A percentile compares a stretch with the other conserved stretches of the same genome.
phyloP scores from a whole-genome alignment of 1,140 invertebrate genomes.

The Diuraphis noxia region DNA sequence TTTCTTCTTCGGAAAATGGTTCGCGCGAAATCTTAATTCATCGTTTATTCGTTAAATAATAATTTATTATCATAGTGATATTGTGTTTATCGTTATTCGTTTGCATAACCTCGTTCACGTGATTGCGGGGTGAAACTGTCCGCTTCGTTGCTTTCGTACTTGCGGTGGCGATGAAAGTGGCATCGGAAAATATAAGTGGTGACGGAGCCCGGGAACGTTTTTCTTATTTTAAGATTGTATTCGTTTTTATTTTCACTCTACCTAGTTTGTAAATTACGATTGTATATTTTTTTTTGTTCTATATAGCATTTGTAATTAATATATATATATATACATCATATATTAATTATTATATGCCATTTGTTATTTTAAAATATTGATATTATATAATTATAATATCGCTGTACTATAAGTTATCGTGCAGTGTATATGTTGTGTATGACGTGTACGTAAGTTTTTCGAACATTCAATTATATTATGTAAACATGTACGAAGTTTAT shows the following conservation, averaged over 20 bases:
- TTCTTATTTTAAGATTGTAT: constrained; percentile 14
- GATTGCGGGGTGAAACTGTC: background rate
- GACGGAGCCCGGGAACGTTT: background rate
- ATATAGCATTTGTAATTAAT: constrained; percentile 41
- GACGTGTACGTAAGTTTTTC: constrained; percentile 13
- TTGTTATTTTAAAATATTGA: constrained; percentile 16
- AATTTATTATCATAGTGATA: background rate
- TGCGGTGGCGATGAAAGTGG: background rate
- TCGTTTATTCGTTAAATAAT: background rate
- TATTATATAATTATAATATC: background rate
- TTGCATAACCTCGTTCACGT: background rate
- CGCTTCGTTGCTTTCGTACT: background rate
- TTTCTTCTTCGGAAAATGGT: background rate
- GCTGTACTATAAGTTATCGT: background rate
- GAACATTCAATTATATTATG: background rate
- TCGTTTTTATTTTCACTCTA: constrained; percentile 30
- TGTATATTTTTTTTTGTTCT: constrained; percentile 40
- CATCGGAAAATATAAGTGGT: background rate
- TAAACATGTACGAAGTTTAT: background rate
- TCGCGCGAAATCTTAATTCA: background rate
- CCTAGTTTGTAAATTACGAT: constrained; percentile 33
- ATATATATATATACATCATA: background rate
- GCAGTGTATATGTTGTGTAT: background rate
- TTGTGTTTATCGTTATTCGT: background rate
- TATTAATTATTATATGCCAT: constrained; percentile 23